These are phyloP conservation scores for Gymnoscopelus braueri DNA, from an alignment of 2,797 vertebrate genomes.

Conservation along the genomic window DNA sequence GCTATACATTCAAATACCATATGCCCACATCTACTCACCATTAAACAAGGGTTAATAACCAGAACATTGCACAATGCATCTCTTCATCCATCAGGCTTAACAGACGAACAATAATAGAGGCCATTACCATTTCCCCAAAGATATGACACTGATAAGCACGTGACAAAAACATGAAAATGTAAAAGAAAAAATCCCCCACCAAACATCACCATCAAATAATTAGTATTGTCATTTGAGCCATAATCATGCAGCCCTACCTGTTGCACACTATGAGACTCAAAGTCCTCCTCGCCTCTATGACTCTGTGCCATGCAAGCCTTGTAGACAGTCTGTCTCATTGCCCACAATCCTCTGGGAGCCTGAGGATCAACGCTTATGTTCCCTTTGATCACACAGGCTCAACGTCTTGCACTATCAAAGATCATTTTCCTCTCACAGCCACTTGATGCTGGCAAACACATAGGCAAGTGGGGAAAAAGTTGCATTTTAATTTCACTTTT, in stretches of 20 bases:
- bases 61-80: too few relatives aligned
- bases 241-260: slow-evolving; percentile 5
- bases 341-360: slow-evolving; percentile 28
- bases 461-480: slow-evolving; percentile 1
- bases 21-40: too few relatives aligned
- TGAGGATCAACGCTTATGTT: slow-evolving; percentile 10
- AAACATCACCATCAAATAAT: too few relatives aligned
- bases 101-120: too few relatives aligned
- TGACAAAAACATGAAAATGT: too few relatives aligned
- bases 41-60: too few relatives aligned
- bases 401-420: slow-evolving; percentile 8
- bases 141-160: too few relatives aligned
- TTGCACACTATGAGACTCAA: slow-evolving; percentile 28
- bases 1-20: too few relatives aligned
- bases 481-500: neutral
- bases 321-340: slow-evolving; percentile 8
- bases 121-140: too few relatives aligned
- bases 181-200: too few relatives aligned
- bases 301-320: slow-evolving; percentile 9
- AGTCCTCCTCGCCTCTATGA: slow-evolving; percentile 7
- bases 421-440: slow-evolving; percentile 13
- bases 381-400: slow-evolving; percentile 11
- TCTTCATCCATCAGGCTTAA: too few relatives aligned
- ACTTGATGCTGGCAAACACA: neutral
- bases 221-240: too few relatives aligned